These are phyloP conservation scores for Rissa tridactyla DNA, from an alignment of 2,113 vertebrate species.

Conservation along the genomic window DNA sequence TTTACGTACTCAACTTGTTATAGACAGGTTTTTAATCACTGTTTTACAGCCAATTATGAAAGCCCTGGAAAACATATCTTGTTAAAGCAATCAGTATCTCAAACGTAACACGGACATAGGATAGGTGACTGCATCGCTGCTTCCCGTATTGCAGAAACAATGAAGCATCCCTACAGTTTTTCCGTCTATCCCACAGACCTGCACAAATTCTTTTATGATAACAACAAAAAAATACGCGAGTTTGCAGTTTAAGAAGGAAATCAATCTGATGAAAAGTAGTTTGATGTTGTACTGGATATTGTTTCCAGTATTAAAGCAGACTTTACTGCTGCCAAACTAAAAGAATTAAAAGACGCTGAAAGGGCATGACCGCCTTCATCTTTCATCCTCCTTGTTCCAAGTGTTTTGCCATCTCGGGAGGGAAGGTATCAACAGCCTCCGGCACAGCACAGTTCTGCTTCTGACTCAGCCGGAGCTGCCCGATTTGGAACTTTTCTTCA, in stretches of 20 bases:
- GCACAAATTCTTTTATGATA: not conserved
- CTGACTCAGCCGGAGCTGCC: not conserved
- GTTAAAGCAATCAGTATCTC: not conserved
- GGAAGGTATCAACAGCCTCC: not conserved
- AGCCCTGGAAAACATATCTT: not conserved
- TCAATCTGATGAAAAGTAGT: not conserved
- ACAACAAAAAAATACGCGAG: rapidly evolving
- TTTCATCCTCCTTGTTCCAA: not conserved
- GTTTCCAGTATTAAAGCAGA: not conserved
- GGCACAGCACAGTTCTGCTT: not conserved
- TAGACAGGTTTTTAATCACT: not conserved
- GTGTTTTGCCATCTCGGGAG: not conserved
- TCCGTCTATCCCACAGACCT: not conserved
- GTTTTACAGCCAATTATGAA: not conserved
- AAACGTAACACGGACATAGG: rapidly evolving
- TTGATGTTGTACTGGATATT: not conserved
- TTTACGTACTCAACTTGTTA: not conserved
- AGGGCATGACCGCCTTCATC: not conserved
- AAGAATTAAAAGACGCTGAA: not conserved
- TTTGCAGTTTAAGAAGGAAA: not conserved
- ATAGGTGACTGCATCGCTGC: not conserved
- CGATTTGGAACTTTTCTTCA: not conserved
- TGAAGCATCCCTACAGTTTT: not conserved
- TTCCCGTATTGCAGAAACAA: not conserved
- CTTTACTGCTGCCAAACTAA: not conserved